Base-by-base conservation (phyloP, 2,888 invertebrate species). In the Tipula lateralis region DNA sequence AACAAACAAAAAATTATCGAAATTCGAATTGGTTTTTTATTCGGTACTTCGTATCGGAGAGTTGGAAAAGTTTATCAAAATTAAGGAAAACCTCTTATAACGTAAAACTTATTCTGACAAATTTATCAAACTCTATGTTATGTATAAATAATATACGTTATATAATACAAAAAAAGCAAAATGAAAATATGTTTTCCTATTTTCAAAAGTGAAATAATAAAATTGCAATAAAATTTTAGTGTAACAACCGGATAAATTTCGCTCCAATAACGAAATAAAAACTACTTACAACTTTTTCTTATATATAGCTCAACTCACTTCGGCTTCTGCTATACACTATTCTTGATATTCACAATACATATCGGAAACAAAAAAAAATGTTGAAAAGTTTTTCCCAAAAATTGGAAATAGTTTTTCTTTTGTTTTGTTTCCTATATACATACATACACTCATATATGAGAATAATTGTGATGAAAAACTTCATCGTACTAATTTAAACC, bases 201-300 rank as follows among this genome's bases (percentile, higher is more conserved):
- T n/a, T n/a, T n/a, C n/a, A n/a, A n/a, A 66, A 66, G 24, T 66
- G 66, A 24, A 66, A 66, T 66, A 66, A 66, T 66, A 66, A 66
- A 66, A 66, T 66, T 66, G 66, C 66, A 66, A 66, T 66, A 66
- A 66, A 66, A 66, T 66, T 66, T 66, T 66, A 66, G 66, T 66
- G 66, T 66, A 66, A 66, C 66, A 66, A 66, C 66, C 66, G 66
- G 66, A 66, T 66, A 66, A 66, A 66, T 66, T 66, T 66, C 66
- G 66, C 66, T 66, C 24, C 66, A 66, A 66, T 66, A 66, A 66
- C 19, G 66, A 66, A 66, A 66, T 66, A 66, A 66, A 66, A 66
- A 66, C 24, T 66, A 66, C 66, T 66, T 66, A 24, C 66, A 12
- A 66, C 24, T 24, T 66, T 66, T 66, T 66, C 66, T 66, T 66